These are phyloP conservation scores for Drosophila guanche DNA, from an alignment of 1,140 invertebrate species.

Conservation along the genomic window DNA sequence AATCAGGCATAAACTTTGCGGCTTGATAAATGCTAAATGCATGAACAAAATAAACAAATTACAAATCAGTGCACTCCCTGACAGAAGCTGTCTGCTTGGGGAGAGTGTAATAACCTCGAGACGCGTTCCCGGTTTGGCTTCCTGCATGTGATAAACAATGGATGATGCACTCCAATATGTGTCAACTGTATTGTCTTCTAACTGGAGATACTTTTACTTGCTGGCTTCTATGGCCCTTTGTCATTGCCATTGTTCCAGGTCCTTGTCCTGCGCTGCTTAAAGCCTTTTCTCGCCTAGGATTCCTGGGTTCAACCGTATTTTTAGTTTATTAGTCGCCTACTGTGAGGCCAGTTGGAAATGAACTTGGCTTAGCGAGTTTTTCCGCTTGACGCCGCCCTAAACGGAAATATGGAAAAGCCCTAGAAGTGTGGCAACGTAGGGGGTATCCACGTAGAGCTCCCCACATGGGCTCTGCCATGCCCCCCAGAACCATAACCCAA, in stretches of 20 bases:
- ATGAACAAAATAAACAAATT: conserved; percentile 24
- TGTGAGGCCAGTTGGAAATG: conserved; percentile 32
- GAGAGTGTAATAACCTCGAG: conserved; percentile 57
- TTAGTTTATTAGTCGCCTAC: conserved; percentile 27
- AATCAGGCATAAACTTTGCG: conserved; percentile 48
- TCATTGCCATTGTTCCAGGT: conserved; percentile 43
- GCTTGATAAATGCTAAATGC: conserved; percentile 40
- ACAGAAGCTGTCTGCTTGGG: conserved; percentile 11
- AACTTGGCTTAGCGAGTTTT: conserved; percentile 44
- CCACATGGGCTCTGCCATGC: conserved; percentile 25
- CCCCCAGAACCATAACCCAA: conserved; percentile 7
- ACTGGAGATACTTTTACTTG: conserved; percentile 9
- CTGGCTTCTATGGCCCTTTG: conserved; percentile 18
- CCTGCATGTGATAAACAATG: conserved; percentile 54
- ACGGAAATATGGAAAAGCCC: conserved; percentile 34
- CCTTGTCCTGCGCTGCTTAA: conserved; percentile 12
- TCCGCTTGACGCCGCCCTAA: conserved; percentile 41
- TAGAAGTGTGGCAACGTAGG: conserved; percentile 30
- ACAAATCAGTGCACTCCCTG: conserved; percentile 27
- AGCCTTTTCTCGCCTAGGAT: conserved; percentile 32
- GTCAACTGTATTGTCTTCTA: conserved; percentile 47
- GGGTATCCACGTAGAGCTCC: not conserved
- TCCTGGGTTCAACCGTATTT: conserved; percentile 19
- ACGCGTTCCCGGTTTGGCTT: conserved; percentile 34
- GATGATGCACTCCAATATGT: conserved; percentile 45